Conservation (phyloP, 2,888 invertebrate species). For the Tetramorium bicarinatum region DNA sequence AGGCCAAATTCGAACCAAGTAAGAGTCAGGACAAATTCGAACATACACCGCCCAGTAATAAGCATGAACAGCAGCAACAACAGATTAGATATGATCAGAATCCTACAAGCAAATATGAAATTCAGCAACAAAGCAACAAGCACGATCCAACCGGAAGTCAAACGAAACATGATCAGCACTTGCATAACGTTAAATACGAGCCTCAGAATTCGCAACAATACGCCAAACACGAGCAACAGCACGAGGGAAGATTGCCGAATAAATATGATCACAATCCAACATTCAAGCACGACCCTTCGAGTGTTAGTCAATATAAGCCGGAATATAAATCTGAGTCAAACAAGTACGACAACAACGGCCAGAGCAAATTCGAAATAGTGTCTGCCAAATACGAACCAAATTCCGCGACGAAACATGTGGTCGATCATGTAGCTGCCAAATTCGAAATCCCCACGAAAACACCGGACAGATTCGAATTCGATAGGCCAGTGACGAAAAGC, state of each 20-base stretch:
- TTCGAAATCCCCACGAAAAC: slow-evolving; percentile 80
- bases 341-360: slow-evolving; percentile 71
- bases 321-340: slow-evolving; percentile 76
- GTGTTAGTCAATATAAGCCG: slow-evolving; percentile 52
- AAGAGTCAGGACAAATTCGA: slow-evolving; percentile 80
- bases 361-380: slow-evolving; percentile 59
- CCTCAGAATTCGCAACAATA: slow-evolving; percentile 74
- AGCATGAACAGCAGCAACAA: slow-evolving; percentile 75
- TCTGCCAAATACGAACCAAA: slow-evolving; percentile 73
- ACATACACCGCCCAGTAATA: slow-evolving; percentile 58
- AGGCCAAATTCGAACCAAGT: slow-evolving; percentile 76
- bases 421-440: slow-evolving; percentile 72
- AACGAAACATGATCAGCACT: slow-evolving; percentile 75
- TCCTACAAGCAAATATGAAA: slow-evolving; percentile 76
- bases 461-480: slow-evolving; percentile 82
- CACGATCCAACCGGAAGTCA: slow-evolving; percentile 75
- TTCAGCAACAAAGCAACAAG: slow-evolving; percentile 72
- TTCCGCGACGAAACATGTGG: slow-evolving; percentile 76
- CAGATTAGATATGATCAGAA: slow-evolving; percentile 78
- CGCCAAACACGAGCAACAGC: slow-evolving; percentile 76
- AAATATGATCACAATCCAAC: slow-evolving; percentile 76
- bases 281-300: slow-evolving; percentile 75
- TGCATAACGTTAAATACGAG: slow-evolving; percentile 69
- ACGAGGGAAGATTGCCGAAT: slow-evolving; percentile 68
- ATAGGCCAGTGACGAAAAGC: slow-evolving; percentile 69